Evolutionary conservation across 2,888 invertebrate species (phyloP), one percentile per base, ranked within the genome.

Genomic region (Troides aeacus): DNA sequence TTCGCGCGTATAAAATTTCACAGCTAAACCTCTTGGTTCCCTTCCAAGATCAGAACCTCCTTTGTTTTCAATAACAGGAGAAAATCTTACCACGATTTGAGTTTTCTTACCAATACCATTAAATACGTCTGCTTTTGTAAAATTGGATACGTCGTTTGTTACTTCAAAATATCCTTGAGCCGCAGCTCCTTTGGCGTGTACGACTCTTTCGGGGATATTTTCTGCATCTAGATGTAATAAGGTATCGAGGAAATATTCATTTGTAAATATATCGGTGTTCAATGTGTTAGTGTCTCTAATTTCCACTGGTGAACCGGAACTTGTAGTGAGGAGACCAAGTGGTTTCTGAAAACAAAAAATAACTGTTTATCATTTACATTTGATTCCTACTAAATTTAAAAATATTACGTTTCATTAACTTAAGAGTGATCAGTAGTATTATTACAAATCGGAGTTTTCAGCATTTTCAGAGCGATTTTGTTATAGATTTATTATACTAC

Each of bases 101-200:
- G 97, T 97, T 74, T 93, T 94, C 82, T 97, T 97, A 21, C 96
- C 97, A 56, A 97, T 87, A 30, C 89, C 86, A 23, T 95, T 94
- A 84, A 97, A 97, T 0, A 97, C 87, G 74, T 95, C 95, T 0
- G 97, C 96, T 69, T 95, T 96, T 67, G 93, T 93, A 81, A 96
- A 97, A 78, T 95, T 93, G 1, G 94, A 93, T 62, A 97, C 96
- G 82, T 97, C 96, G 77, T 97, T 94, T 0, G 97, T 97, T 4
- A 97, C 95, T 85, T 96, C 96, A 76, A 97, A 96, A 79, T 96
- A 96, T 1, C 96, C 97, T 81, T 95, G 96, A 2, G 96, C 96
- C 21, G 96, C 97, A 57, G 96, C 96, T 71, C 98, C 98, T 89
- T 98, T 98, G 0, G 98, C 98, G 83, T 98, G 97, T 1, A 97